These are phyloP conservation scores for Zingel zingel DNA, from an alignment of 2,113 vertebrate species.

Conservation along the genomic window DNA sequence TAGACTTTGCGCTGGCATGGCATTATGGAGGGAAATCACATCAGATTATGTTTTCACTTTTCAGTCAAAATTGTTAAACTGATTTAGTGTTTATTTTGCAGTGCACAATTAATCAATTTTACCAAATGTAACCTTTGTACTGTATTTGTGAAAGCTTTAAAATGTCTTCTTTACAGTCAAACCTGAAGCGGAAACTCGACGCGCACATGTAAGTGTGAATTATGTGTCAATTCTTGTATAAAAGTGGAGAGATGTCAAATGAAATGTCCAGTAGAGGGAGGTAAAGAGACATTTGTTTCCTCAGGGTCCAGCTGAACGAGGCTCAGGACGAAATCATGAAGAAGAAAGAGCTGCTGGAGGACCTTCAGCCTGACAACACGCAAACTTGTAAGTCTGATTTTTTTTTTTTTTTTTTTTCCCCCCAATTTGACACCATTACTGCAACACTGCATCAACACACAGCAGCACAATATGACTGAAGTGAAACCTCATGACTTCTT, in stretches of 20 bases:
- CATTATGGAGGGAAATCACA: neutral
- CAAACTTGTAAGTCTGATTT: constrained; percentile 81
- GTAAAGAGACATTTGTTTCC: constrained; percentile 22
- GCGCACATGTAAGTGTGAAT: constrained; percentile 94
- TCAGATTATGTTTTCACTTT: constrained; percentile 3
- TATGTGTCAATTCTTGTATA: neutral
- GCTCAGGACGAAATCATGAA: constrained; percentile 97
- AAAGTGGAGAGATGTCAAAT: neutral
- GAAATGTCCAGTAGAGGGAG: neutral
- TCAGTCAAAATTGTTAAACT: constrained; percentile 5
- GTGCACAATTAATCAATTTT: neutral
- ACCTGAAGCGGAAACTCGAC: constrained; percentile 94
- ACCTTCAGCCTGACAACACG: constrained; percentile 92
- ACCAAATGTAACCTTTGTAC: neutral
- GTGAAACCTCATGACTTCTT: neutral
- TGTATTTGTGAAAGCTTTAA: neutral
- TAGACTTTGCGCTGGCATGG: neutral
- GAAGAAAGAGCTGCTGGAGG: constrained; percentile 95
- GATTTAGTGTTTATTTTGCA: neutral
- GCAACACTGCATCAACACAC: neutral
- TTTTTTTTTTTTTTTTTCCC: no score
- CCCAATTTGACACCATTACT: neutral
- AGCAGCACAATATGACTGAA: neutral
- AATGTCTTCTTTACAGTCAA: constrained; percentile 86
- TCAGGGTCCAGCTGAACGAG: constrained; percentile 94